Conservation (phyloP, 2,888 invertebrate genomes). For the Trimorus sp. region DNA sequence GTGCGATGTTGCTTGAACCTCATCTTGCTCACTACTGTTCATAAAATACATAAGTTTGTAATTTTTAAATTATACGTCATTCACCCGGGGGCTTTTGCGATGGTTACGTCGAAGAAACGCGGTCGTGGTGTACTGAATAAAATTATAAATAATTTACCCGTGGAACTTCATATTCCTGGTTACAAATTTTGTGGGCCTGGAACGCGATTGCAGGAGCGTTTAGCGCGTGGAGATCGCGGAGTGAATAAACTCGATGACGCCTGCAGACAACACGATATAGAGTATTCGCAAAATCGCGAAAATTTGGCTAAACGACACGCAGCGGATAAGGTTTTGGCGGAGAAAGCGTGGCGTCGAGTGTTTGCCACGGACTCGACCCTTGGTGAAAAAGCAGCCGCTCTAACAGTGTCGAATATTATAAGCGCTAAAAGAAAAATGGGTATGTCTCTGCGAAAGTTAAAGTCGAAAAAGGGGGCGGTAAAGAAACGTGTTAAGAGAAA, state of each 20-base stretch:
- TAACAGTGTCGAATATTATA: conserved; percentile 34
- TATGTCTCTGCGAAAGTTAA: conserved; percentile 17
- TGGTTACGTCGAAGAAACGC: too few relatives aligned
- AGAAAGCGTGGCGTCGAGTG: conserved; percentile 73
- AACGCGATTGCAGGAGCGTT: conserved; percentile 40
- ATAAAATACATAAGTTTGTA: not conserved
- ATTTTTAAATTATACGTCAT: too few relatives aligned
- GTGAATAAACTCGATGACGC: conserved; percentile 70
- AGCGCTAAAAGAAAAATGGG: conserved; percentile 42
- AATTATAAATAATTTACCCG: conserved; percentile 54
- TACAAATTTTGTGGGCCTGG: conserved; percentile 32
- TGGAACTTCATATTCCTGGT: conserved; percentile 60
- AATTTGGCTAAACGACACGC: conserved; percentile 69
- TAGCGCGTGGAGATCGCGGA: conserved; percentile 69
- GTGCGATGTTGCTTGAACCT: conserved; percentile 8
- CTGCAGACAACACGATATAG: conserved; percentile 68
- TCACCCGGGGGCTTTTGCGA: too few relatives aligned
- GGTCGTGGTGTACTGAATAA: conserved; percentile 5
- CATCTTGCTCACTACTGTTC: conserved; percentile 11
- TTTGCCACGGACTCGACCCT: conserved; percentile 68
- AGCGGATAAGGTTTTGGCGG: conserved; percentile 75
- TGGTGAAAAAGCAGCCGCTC: conserved; percentile 42
- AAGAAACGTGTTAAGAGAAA: not conserved
- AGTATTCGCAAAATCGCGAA: conserved; percentile 61
- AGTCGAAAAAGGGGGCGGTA: not conserved